These are phyloP conservation scores for Harpagifer antarcticus DNA, from an alignment of 2,797 vertebrate genomes.

Conservation along the genomic window DNA sequence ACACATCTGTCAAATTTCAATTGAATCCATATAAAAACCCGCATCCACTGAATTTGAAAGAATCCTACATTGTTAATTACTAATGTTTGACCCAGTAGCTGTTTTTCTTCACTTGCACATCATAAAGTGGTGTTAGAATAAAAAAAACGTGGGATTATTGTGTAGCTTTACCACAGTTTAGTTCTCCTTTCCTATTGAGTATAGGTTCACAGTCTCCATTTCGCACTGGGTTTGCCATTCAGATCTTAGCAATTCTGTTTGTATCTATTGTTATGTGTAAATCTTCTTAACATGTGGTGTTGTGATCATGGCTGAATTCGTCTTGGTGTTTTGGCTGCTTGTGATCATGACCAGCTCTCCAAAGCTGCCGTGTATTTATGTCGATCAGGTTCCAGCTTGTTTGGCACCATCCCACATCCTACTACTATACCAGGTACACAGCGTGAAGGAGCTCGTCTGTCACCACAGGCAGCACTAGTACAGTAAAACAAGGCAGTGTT, in stretches of 20 bases:
- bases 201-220: constrained; percentile 40
- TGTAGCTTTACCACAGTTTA: not conserved
- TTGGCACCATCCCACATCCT: constrained; percentile 60
- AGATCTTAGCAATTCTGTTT: constrained; percentile 42
- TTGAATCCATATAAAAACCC: not conserved
- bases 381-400: constrained; percentile 64
- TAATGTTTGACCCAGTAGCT: not conserved
- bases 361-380: constrained; percentile 42
- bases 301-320: constrained; percentile 19
- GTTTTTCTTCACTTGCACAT: constrained; percentile 18
- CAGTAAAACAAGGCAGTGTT: constrained; percentile 32
- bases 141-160: not conserved
- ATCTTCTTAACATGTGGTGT: constrained; percentile 38
- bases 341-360: constrained; percentile 18
- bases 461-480: constrained; percentile 28
- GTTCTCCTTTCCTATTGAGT: not conserved
- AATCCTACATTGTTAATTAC: not conserved
- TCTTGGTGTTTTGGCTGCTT: not conserved
- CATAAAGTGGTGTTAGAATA: not conserved
- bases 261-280: constrained; percentile 4
- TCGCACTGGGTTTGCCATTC: constrained; percentile 18
- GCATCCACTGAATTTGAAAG: not conserved
- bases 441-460: constrained; percentile 30
- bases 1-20: not conserved
- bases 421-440: constrained; percentile 52